Conservation (phyloP, 2,888 invertebrate genomes). For the Corbicula japonica region DNA sequence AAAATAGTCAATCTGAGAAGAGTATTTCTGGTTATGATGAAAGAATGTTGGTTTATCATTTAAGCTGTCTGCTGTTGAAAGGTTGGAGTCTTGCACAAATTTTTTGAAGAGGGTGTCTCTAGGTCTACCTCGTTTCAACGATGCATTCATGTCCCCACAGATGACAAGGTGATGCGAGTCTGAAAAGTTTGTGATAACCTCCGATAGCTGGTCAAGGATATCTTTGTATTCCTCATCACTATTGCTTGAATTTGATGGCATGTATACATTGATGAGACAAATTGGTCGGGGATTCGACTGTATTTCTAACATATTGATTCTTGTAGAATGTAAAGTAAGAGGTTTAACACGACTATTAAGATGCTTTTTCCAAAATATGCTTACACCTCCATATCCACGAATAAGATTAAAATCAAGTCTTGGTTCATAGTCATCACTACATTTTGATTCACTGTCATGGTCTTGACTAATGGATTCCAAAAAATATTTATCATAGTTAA, state of each 20-base stretch:
- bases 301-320: not conserved
- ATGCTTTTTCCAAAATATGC: not conserved
- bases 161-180: not conserved
- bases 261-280: not conserved
- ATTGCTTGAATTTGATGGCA: not conserved
- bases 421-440: not conserved
- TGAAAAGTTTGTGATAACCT: not conserved
- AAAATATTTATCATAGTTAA: not conserved
- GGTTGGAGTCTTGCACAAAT: not conserved
- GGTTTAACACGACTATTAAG: not conserved
- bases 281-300: not conserved
- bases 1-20: not conserved
- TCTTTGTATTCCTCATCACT: constrained; percentile 1
- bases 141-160: constrained; percentile 2
- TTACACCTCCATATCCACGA: not conserved
- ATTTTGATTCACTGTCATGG: not conserved
- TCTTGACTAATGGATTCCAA: too few species aligned
- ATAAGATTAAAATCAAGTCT: not conserved
- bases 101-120: not conserved
- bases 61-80: not conserved
- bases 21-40: not conserved
- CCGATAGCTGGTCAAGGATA: not conserved
- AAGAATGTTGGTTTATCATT: not conserved
- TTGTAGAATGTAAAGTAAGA: not conserved
- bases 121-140: not conserved